Base-by-base conservation (phyloP, 2,113 vertebrate genomes). In the Brevimyrus niger region DNA sequence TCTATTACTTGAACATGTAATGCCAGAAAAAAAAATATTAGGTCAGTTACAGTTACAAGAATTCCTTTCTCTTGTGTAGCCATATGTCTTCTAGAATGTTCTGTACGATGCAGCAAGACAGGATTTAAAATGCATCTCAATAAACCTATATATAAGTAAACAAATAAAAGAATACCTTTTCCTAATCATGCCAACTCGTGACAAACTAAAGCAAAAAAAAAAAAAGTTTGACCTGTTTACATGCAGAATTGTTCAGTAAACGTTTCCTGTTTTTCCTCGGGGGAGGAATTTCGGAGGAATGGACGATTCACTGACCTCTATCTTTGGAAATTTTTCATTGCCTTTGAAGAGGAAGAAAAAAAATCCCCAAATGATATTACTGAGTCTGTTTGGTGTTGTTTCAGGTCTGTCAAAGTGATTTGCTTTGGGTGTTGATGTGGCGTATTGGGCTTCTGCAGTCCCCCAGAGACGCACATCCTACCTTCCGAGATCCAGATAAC, bases 301-400 rank as follows among this genome's bases (percentile, higher is more conserved):
- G 44, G 82, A 46, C 82, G n/a, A 84, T 44, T 84, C 44, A 47
- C 44, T 84, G 82, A 84, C 82, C 82, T 84, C 2, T 47, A 84
- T 84, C 82, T 84, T 84, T 84, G 1, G 6, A 84, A 84, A 84
- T 31, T 51, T 86, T 53, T 86, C n/a, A 86, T 53, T 86, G 85
- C 85, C 85, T 86, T 86, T 86, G 85, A 86, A 53, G 48, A 51
- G 46, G 48, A 51, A 93, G 48, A 51, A 93, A 93, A 90, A 90
- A 90, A 90, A 88, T 90, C 92, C 95, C 95, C 94, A 96, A 95
- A 96, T 96, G 95, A 96, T 95, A 96, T 96, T 94, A 96, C 96
- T 96, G 96, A 95, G 96, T 95, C 95, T 96, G 96, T 96, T 96
- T 96, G 94, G 94, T 95, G 95, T 96, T 96, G 95, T 96, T 96